Base-by-base conservation (phyloP, 2,797 vertebrate species). In the Lateolabrax maculatus region DNA sequence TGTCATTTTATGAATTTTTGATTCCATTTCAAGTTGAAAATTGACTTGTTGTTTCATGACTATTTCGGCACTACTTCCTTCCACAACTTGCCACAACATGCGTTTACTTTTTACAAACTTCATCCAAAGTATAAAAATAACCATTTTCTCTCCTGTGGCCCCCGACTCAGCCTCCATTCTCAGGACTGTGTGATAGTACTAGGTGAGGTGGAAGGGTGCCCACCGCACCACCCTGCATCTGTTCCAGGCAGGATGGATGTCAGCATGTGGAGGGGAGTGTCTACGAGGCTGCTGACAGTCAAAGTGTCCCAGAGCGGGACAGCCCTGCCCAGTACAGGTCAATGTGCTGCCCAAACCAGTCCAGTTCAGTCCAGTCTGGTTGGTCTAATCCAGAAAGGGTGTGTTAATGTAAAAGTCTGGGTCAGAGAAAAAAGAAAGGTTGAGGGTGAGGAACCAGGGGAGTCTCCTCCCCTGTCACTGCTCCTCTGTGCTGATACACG, bases 241-340 rank as follows among this genome's bases (percentile, higher is more conserved):
- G 92, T 82, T 90, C 81, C 81, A 81, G 84, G 69, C 90, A 92
- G 93, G 93, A 94, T 79, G 87, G 86, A 91, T 80, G 87, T 92
- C 88, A 90, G 86, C 89, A 85, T 88, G 90, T 53, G 60, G 68
- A 84, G 84, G 89, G 92, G 91, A 89, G 94, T 81, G 84, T 87
- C 88, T 65, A 19, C 13, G 46, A 63, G 52, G 37, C 70, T 82
- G 92, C 75, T 92, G 92, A 94, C 91, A 94, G 90, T 75, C 82
- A 84, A 81, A 93, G 25, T 31, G 89, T 81, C 84, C 92, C 93
- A 79, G 57, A 66, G 91, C 23, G 77, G 21, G 44, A 31, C 75
- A 52, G 65, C 51, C 74, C 75, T 21, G 56, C 80, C 85, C 83
- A n/a, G 60, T 13, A 36, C 74, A 73, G 88, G 88, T 92, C 90